Conservation (phyloP, 2,888 invertebrate species). For the Selenia dentaria region DNA sequence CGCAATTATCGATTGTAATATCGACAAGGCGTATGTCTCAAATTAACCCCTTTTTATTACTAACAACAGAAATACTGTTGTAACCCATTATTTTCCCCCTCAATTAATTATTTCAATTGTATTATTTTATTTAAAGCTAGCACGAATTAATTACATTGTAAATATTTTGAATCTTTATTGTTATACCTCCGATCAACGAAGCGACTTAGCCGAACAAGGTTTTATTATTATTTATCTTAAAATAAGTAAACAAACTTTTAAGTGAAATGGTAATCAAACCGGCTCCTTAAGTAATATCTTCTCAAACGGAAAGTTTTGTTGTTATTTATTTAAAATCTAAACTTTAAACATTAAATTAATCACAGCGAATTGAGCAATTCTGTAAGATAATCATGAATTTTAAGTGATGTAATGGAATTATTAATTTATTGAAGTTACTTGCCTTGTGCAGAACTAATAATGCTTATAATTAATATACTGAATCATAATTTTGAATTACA, state of each 20-base stretch:
- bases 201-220: constrained; percentile 5
- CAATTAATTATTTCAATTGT: neutral
- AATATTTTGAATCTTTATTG: constrained; percentile 4
- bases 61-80: too few relatives aligned
- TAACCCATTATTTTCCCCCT: too few relatives aligned
- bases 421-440: too few relatives aligned
- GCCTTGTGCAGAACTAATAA: too few relatives aligned
- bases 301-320: constrained; percentile 14
- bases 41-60: too few relatives aligned
- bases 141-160: constrained; percentile 2
- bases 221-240: constrained; percentile 28
- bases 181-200: neutral
- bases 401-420: neutral
- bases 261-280: constrained; percentile 14
- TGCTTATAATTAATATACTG: too few relatives aligned
- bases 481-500: too few relatives aligned
- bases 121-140: neutral
- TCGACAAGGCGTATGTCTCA: too few relatives aligned
- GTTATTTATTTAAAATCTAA: constrained; percentile 27
- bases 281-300: constrained; percentile 8
- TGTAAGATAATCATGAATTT: constrained; percentile 7
- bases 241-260: constrained; percentile 19
- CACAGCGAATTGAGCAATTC: constrained; percentile 21
- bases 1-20: too few relatives aligned
- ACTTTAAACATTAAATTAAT: constrained; percentile 11